Evolutionary conservation across 2,888 invertebrate genomes (phyloP), one percentile per base, ranked within the genome.

Genomic region (Anthoptus insignis): DNA sequence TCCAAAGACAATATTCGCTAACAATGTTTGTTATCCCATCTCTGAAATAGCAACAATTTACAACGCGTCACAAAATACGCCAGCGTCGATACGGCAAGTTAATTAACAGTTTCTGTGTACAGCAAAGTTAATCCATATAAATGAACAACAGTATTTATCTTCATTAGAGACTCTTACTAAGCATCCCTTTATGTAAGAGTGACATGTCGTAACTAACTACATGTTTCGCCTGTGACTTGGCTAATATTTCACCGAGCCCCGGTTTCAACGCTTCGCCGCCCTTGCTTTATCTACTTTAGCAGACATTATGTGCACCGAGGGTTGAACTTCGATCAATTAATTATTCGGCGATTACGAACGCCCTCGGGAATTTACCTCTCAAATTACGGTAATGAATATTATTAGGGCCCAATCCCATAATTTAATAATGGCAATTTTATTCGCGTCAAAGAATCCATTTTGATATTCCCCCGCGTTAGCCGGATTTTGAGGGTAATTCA

Each of bases 261-360:
- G 85, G 81, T 84, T 90, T 91, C 88, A 86, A 87, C 90, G 89
- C 86, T 80, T 86, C 84, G 83, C 75, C 86, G 88, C 82, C 74
- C 86, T 83, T 81, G 88, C 88, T 91, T 91, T 91, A 91, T 91
- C 91, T 89, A 80, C 76, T 78, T 83, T 82, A 87, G 88, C 91
- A 89, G 87, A 81, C 87, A 89, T 88, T 89, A 89, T 87, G 86
- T 86, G 88, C 87, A 84, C 84, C 78, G 83, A 84, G 89, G 90
- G 89, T 83, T 88, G 84, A 90, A 89, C 84, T 91, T 91, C 91
- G 83, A 93, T 93, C 91, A 91, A 92, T 93, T 93, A 91, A 92
- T 93, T 92, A 90, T 82, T 81, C 84, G 83, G 82, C 88, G 88
- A 89, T 89, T 89, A 88, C 81, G 78, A 81, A 79, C 82, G 72